Base-by-base conservation (phyloP, 2,113 vertebrate species). In the Neoarius graeffei region DNA sequence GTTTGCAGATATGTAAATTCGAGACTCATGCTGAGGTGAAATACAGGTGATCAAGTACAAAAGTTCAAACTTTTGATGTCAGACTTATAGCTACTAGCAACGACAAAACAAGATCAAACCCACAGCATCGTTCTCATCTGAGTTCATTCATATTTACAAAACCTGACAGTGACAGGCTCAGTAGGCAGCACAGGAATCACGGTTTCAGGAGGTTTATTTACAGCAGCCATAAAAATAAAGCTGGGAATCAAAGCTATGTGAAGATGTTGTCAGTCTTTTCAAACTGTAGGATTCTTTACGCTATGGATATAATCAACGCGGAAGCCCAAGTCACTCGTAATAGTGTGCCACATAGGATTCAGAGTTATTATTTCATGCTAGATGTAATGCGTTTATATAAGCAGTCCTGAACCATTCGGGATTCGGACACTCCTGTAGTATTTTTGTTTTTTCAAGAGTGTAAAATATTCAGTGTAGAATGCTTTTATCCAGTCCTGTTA, bases 61-160 rank as follows among this genome's bases (percentile, higher is more conserved):
- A 86, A 86, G 85, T 86, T 86, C 85, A 86, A 80, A 42, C 48
- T 60, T 86, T 80, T 67, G 60, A 86, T 86, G 64, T 56, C 74
- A 66, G n/a, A 77, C 76, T 23, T 77, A 27, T 25, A n/a, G 4
- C 85, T 86, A 50, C 42, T 60, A 66, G 85, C 42, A 14, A 60
- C 74, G 48, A 80, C 74, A 54, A 86, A 60, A 35, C 57, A 1
- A 59, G 60, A 86, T 80, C 71, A 85, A 85, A 50, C 56, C 15
- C 4, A 23, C 84, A n/a, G n/a, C 25, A 48, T 6, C 23, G 13
- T 71, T 56, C 67, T 85, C 67, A 73, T 76, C 71, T 20, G 56
- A 42, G 56, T 74, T 85, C 85, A 79, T 80, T 76, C 85, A 59
- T 80, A 86, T 80, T 80, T 80, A 86, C 84, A 64, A 62, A 27